phyloP scores from a whole-genome alignment of 2,797 vertebrate species.

The Tadarida brasiliensis region DNA sequence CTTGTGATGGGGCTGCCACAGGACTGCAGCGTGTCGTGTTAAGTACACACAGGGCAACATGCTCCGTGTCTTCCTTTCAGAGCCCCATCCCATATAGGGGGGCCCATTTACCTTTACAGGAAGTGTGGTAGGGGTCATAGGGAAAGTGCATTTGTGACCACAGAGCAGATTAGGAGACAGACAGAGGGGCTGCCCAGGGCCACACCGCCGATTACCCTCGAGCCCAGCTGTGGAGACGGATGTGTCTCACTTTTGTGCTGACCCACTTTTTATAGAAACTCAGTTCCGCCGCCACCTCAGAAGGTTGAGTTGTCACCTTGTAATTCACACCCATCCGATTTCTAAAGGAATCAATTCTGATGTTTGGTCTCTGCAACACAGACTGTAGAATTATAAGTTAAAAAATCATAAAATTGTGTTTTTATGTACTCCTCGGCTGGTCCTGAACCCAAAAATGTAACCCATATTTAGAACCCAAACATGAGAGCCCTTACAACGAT shows the following conservation, averaged over 20 bases:
- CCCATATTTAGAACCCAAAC: neutral
- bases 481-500: neutral
- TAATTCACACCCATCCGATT: neutral
- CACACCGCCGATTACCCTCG: too few relatives aligned
- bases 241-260: neutral
- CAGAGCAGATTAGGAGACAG: neutral
- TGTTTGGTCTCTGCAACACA: neutral
- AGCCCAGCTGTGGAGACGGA: neutral
- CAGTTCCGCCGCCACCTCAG: neutral
- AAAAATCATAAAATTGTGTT: neutral
- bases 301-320: neutral
- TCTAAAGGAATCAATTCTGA: neutral
- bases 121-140: neutral
- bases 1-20: neutral
- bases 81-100: neutral
- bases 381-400: neutral
- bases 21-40: accelerated
- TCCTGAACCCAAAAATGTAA: neutral
- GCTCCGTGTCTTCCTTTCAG: neutral
- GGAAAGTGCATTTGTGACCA: neutral
- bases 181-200: neutral
- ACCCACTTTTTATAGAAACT: neutral
- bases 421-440: neutral
- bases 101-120: neutral
- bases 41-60: neutral